Conservation (phyloP, 2,888 invertebrate genomes). For the Theretra japonica region DNA sequence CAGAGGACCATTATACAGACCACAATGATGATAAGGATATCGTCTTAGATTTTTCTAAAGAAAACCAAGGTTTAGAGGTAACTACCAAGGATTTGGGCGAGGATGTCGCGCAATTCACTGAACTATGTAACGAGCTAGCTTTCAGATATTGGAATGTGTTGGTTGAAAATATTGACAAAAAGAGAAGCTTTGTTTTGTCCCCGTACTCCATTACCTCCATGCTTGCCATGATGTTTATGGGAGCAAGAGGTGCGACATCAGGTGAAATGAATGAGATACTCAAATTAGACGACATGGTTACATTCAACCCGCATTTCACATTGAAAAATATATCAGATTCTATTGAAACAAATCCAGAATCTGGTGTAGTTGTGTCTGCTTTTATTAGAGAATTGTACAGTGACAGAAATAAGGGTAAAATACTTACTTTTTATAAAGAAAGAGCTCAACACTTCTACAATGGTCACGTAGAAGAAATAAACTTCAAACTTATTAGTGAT, state of each 20-base stretch:
- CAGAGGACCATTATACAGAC: conserved; percentile 58
- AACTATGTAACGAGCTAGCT: conserved; percentile 93
- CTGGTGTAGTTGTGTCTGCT: conserved; percentile 91
- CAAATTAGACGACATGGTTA: conserved; percentile 93
- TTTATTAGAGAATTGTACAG: conserved; percentile 93
- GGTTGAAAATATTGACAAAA: conserved; percentile 88
- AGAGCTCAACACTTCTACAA: conserved; percentile 94
- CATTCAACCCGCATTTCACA: conserved; percentile 95
- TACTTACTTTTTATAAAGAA: conserved; percentile 94
- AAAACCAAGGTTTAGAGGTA: conserved; percentile 89
- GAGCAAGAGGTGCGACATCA: conserved; percentile 93
- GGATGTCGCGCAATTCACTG: conserved; percentile 91
- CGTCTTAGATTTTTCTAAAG: conserved; percentile 70
- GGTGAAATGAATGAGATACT: conserved; percentile 96
- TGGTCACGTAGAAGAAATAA: conserved; percentile 93
- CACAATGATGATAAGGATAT: conserved; percentile 67
- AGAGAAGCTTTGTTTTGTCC: conserved; percentile 91
- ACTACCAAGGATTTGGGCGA: conserved; percentile 89
- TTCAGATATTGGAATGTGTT: conserved; percentile 93
- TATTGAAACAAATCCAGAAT: conserved; percentile 86
- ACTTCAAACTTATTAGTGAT: conserved; percentile 92
- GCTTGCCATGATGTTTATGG: conserved; percentile 95
- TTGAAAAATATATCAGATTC: conserved; percentile 94
- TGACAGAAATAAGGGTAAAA: conserved; percentile 91
- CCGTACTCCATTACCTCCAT: conserved; percentile 94